Percentiles rank a stretch among this genome's conserved stretches.
These are phyloP conservation scores for Luehdorfia chinensis DNA, from an alignment of 1,140 invertebrate species.

Conservation along the genomic window DNA sequence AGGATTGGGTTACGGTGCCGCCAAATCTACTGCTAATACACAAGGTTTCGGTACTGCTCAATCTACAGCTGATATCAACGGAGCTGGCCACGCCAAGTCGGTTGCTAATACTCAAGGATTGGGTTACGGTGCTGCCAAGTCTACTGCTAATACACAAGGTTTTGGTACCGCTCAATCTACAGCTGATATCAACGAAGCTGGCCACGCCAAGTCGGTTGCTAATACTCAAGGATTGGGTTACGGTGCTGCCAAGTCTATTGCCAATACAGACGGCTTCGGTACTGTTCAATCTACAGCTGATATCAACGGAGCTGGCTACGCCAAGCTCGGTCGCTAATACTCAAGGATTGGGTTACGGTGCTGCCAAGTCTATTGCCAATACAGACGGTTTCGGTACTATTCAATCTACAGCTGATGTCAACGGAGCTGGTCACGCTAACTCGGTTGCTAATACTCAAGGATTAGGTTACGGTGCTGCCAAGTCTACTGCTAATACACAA, in stretches of 20 bases:
- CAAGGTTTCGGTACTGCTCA: constrained; percentile 2
- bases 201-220: constrained; percentile 25
- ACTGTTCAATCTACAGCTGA: constrained; percentile 2
- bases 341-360: constrained; percentile 33
- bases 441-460: constrained; percentile 19
- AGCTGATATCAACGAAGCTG: not conserved
- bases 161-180: not conserved
- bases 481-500: not conserved
- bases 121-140: constrained; percentile 4
- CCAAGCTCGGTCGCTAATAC: constrained; percentile 31
- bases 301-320: constrained; percentile 5
- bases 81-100: constrained; percentile 24
- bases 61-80: constrained; percentile 12
- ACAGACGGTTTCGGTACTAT: constrained; percentile 7
- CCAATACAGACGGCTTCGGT: constrained; percentile 3
- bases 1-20: constrained; percentile 18
- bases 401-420: constrained; percentile 21
- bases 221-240: constrained; percentile 26
- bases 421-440: constrained; percentile 13
- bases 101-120: not conserved
- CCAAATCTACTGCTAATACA: constrained; percentile 18
- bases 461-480: constrained; percentile 8
- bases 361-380: constrained; percentile 25
- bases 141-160: constrained; percentile 18
- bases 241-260: not conserved